These are phyloP conservation scores for Tetragonisca angustula DNA, from an alignment of 2,888 invertebrate genomes.

Conservation along the genomic window DNA sequence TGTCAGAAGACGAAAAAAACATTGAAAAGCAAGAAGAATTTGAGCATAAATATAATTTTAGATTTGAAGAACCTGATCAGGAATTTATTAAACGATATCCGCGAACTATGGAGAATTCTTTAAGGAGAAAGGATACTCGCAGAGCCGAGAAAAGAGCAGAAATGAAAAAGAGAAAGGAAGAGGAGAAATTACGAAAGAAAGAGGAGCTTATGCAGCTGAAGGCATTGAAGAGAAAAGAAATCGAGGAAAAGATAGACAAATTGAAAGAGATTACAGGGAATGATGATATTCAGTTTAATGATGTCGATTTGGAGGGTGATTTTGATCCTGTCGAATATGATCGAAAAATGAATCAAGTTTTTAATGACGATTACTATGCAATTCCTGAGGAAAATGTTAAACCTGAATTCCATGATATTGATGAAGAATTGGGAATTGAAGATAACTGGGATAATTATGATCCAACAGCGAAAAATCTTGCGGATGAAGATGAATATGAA, in stretches of 20 bases:
- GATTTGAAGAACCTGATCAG: conserved; percentile 98
- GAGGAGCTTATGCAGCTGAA: conserved; percentile 95
- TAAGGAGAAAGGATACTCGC: conserved; percentile 92
- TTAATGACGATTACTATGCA: conserved; percentile 94
- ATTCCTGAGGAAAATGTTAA: conserved; percentile 89
- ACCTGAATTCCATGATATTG: conserved; percentile 93
- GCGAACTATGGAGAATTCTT: conserved; percentile 92
- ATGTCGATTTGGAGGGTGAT: conserved; percentile 92
- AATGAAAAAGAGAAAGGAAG: conserved; percentile 89
- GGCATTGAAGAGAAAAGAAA: conserved; percentile 94
- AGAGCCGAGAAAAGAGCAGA: conserved; percentile 92
- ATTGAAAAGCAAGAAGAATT: conserved; percentile 94
- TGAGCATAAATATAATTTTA: conserved; percentile 97
- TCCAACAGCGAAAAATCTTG: conserved; percentile 82
- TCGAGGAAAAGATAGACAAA: conserved; percentile 94
- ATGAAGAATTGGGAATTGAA: conserved; percentile 89
- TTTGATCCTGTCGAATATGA: conserved; percentile 97
- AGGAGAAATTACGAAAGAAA: conserved; percentile 91
- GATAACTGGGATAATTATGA: conserved; percentile 88
- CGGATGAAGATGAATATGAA: conserved; percentile 72
- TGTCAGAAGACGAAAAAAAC: conserved; percentile 92
- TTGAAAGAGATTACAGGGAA: conserved; percentile 87
- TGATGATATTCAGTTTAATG: conserved; percentile 76
- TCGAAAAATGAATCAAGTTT: conserved; percentile 92
- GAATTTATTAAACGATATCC: conserved; percentile 92